phyloP scores from a whole-genome alignment of 92 coral and sea anemone genomes.

The Nematostella vectensis region DNA sequence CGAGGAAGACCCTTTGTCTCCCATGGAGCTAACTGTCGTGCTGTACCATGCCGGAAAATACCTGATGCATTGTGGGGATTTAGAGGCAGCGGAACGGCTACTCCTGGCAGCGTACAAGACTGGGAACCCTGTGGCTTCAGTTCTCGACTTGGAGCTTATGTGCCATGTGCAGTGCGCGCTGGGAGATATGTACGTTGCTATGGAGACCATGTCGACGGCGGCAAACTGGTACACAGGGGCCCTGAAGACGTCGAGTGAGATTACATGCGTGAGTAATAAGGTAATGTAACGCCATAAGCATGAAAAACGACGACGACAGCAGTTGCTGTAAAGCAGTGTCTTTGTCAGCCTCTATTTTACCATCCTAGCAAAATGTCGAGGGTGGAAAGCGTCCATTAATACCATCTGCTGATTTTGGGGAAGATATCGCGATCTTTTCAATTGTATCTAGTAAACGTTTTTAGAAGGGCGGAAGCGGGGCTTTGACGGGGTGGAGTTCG shows the following conservation, averaged over 20 bases:
- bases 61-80: conserved; percentile 43
- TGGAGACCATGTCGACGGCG: conserved; percentile 49
- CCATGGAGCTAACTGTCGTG: conserved; percentile 53
- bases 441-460: too few relatives aligned
- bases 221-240: conserved; percentile 66
- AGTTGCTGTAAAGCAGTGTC: too few relatives aligned
- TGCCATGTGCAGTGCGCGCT: conserved; percentile 58
- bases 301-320: too few relatives aligned
- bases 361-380: too few relatives aligned
- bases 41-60: conserved; percentile 54
- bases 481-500: too few relatives aligned
- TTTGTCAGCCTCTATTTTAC: too few relatives aligned
- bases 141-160: conserved; percentile 70
- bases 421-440: too few relatives aligned
- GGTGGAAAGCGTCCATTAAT: too few relatives aligned
- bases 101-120: conserved; percentile 69
- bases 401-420: too few relatives aligned
- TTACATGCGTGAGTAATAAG: conserved; percentile 49
- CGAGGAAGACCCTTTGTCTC: conserved; percentile 31
- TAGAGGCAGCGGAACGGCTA: conserved; percentile 51
- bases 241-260: conserved; percentile 59
- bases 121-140: conserved; percentile 77
- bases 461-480: too few relatives aligned
- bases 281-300: too few relatives aligned
- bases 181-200: conserved; percentile 57